Evolutionary conservation across 2,797 vertebrate genomes (phyloP).

Genomic region (Acestrorhynchus altus): DNA sequence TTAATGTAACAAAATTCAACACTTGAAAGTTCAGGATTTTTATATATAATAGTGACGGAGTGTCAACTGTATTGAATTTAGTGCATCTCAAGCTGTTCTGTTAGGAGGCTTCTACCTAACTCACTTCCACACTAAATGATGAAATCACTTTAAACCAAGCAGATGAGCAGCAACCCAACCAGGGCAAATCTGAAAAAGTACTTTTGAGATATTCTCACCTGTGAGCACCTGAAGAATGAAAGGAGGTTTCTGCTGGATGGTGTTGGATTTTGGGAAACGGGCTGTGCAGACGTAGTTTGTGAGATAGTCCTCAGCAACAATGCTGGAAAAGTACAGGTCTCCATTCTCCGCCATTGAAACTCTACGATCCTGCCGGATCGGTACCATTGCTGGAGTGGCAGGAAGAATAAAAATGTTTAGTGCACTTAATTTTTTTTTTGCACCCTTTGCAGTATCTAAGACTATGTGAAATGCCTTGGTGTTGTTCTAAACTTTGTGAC

Average conservation of each 20-base stretch:
- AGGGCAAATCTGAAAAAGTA: slow-evolving; percentile 1
- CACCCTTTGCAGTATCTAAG: background rate
- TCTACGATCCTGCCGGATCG: slow-evolving; percentile 90
- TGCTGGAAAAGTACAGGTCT: slow-evolving; percentile 95
- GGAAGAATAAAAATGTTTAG: slow-evolving; percentile 8
- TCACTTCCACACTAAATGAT: too few species aligned
- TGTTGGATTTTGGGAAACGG: slow-evolving; percentile 92
- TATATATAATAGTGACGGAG: too few species aligned
- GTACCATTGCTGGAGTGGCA: slow-evolving; percentile 84
- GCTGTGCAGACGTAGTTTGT: slow-evolving; percentile 95
- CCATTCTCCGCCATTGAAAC: slow-evolving; percentile 95
- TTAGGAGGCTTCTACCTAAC: background rate
- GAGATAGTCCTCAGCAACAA: slow-evolving; percentile 87
- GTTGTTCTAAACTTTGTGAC: background rate
- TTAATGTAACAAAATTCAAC: too few species aligned
- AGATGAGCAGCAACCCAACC: background rate
- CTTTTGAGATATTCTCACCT: slow-evolving; percentile 79
- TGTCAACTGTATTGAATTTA: too few species aligned
- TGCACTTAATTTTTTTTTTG: background rate
- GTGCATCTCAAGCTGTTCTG: background rate
- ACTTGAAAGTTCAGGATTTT: too few species aligned
- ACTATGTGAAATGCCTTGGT: background rate
- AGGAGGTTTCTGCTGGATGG: slow-evolving; percentile 97
- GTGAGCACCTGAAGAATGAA: slow-evolving; percentile 94
- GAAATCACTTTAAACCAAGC: slow-evolving; percentile 6